Percentiles rank a stretch among this genome's conserved stretches.
Conservation (phyloP, 2,113 vertebrate genomes). For the Ammodytes dubius region DNA sequence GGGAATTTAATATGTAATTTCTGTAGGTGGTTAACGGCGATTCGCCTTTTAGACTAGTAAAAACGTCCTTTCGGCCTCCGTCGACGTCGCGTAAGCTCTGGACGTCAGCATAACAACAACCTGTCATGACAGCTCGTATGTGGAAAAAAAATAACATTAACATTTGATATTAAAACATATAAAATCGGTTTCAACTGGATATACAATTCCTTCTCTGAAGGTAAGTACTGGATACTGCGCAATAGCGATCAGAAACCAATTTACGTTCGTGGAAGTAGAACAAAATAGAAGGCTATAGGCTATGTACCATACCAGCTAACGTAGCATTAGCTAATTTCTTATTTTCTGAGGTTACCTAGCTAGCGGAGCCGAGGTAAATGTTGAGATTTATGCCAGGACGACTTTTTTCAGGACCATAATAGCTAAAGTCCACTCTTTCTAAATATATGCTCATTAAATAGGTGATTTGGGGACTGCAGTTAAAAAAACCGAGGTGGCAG, state of each 20-base stretch:
- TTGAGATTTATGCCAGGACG: not conserved
- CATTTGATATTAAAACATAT: constrained; percentile 36
- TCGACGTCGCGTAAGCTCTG: constrained; percentile 36
- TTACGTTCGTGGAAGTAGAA: not conserved
- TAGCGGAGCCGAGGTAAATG: constrained; percentile 12
- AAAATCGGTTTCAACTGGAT: constrained; percentile 37
- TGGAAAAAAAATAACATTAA: constrained; percentile 40
- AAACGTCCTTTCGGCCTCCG: constrained; percentile 65
- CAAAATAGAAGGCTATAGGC: not conserved
- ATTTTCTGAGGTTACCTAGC: constrained; percentile 18
- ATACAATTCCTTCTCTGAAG: constrained; percentile 47
- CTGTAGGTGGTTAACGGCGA: not conserved
- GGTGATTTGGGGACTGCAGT: accelerated
- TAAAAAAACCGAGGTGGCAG: not conserved
- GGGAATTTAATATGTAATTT: too few species aligned
- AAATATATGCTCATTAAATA: not conserved
- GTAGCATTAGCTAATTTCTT: constrained; percentile 56
- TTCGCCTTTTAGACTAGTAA: not conserved
- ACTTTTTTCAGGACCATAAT: not conserved
- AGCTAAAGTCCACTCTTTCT: not conserved
- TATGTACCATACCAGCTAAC: constrained; percentile 55
- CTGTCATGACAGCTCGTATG: constrained; percentile 72
- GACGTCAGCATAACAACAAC: constrained; percentile 84
- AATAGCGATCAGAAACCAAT: not conserved
- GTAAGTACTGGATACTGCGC: constrained; percentile 29